These are phyloP conservation scores for Eulithis prunata DNA, from an alignment of 2,888 invertebrate species.

Conservation along the genomic window DNA sequence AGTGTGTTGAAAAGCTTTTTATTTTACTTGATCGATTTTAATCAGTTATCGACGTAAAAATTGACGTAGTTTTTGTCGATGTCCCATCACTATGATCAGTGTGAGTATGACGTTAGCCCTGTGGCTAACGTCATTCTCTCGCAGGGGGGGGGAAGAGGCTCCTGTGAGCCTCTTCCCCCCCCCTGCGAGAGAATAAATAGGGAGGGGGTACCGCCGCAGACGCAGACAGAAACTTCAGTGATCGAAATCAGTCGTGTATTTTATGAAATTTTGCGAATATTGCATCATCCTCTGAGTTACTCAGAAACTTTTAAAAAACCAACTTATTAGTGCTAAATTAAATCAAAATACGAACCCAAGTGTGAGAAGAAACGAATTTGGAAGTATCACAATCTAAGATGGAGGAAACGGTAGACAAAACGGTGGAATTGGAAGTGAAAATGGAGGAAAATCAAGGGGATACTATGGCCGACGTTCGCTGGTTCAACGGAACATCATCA, in stretches of 20 bases:
- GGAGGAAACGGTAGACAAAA: not conserved
- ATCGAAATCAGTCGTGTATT: not conserved
- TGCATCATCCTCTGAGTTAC: conserved; percentile 7
- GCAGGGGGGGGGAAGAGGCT: no score
- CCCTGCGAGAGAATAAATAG: no score
- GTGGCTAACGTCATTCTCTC: no score
- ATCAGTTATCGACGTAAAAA: not conserved
- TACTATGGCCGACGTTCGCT: conserved; percentile 14
- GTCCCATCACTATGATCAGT: not conserved
- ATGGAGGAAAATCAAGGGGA: conserved; percentile 1
- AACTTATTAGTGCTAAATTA: no score
- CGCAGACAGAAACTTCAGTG: not conserved
- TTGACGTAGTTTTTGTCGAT: not conserved
- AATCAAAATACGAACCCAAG: no score
- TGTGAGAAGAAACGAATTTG: no score
- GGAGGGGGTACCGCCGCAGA: no score
- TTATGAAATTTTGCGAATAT: not conserved
- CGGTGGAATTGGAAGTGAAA: not conserved
- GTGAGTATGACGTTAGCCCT: not conserved
- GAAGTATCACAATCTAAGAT: not conserved
- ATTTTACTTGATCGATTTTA: no score
- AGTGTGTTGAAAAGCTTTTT: no score
- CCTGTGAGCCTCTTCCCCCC: no score
- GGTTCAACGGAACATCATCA: conserved; percentile 11
- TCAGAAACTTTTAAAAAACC: no score